Evolutionary conservation across 2,888 invertebrate genomes (phyloP).

Genomic region (Ophioninae sp.): DNA sequence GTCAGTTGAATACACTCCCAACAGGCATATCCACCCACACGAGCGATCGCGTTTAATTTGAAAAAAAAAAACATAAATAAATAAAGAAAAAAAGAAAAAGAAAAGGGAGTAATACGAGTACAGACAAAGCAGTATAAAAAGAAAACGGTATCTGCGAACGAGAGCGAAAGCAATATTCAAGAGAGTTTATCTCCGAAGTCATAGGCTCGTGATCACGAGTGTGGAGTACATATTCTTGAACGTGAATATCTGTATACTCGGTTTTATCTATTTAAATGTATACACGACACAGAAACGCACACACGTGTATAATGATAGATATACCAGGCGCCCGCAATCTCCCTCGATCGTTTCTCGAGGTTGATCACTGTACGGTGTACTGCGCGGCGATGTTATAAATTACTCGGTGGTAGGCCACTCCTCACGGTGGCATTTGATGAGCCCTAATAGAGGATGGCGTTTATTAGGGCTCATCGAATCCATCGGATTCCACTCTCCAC

Average conservation of each 20-base stretch:
- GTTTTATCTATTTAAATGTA: background rate
- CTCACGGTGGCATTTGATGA: slow-evolving; percentile 61
- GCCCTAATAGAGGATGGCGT: slow-evolving; percentile 53
- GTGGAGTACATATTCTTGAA: slow-evolving; percentile 7
- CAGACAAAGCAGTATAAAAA: background rate
- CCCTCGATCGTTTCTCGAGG: slow-evolving; percentile 53
- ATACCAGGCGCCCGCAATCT: slow-evolving; percentile 39
- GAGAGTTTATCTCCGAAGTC: slow-evolving; percentile 41
- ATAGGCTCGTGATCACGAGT: slow-evolving; percentile 34
- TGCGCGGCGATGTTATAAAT: slow-evolving; percentile 53
- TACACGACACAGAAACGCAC: background rate
- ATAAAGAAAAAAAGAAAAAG: background rate
- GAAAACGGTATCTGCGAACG: slow-evolving; percentile 28
- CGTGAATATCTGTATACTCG: slow-evolving; percentile 1
- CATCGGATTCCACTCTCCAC: background rate
- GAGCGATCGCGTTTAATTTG: background rate
- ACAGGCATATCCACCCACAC: background rate
- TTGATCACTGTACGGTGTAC: slow-evolving; percentile 25
- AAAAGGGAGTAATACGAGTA: background rate
- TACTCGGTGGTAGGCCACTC: slow-evolving; percentile 54
- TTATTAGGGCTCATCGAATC: no score
- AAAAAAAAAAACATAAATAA: background rate
- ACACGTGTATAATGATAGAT: background rate
- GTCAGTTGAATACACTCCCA: background rate
- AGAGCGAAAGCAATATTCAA: slow-evolving; percentile 36